These are phyloP conservation scores for Phodopus roborovskii DNA, from an alignment of 2,113 vertebrate species.

Conservation along the genomic window DNA sequence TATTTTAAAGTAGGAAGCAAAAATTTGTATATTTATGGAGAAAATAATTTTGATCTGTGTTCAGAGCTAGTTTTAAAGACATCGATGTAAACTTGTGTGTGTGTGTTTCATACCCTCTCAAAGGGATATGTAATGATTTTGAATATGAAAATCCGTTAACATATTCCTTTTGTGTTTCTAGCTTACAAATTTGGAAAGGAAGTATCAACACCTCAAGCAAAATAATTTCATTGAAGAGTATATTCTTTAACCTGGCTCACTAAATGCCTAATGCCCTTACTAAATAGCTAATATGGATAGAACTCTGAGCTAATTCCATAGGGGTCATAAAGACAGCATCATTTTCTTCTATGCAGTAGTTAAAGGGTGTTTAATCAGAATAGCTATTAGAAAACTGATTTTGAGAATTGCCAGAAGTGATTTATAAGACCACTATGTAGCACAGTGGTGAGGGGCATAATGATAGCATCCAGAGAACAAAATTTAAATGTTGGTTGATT, in stretches of 20 bases:
- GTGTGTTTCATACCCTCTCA: conserved; percentile 63
- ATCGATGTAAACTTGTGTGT: background rate
- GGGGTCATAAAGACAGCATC: background rate
- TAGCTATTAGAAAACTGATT: background rate
- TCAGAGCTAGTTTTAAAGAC: background rate
- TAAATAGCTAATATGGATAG: conserved; percentile 29
- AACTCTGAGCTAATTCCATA: conserved; percentile 81
- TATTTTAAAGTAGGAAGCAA: background rate
- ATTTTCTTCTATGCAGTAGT: conserved; percentile 70
- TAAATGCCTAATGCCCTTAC: background rate
- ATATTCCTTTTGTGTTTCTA: conserved; percentile 83
- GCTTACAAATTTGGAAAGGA: conserved; percentile 97
- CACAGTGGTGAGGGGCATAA: background rate
- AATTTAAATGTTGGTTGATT: conserved; percentile 42
- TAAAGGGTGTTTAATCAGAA: background rate
- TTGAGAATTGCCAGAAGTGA: background rate
- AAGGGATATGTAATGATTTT: conserved; percentile 34
- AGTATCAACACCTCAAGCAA: conserved; percentile 97
- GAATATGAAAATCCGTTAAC: conserved; percentile 64
- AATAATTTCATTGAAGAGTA: conserved; percentile 97
- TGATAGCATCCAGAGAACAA: background rate
- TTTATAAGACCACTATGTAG: background rate
- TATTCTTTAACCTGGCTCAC: conserved; percentile 92
- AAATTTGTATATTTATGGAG: background rate
- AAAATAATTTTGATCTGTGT: background rate